Evolutionary conservation across 2,113 vertebrate species (phyloP), one percentile per base, ranked within the genome.

Genomic region (Brevimyrus niger): DNA sequence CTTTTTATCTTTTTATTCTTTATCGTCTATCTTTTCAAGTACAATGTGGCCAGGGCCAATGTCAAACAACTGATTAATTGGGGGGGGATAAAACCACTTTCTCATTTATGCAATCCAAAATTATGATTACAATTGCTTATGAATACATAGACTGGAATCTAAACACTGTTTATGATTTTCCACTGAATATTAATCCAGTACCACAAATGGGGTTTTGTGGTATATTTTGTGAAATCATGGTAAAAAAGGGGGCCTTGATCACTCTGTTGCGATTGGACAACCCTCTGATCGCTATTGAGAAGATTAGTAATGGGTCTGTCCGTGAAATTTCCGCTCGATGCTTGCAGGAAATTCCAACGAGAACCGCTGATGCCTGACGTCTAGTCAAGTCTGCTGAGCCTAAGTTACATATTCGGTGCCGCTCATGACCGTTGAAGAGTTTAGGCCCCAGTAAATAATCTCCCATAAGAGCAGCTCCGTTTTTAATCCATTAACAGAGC

Each of bases 351-450:
- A 80, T 10, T 44, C 3, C 91, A 90, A 91, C 91, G 89, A 44
- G 48, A 89, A 58, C 17, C 58, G 91, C 93, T 31, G 91, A 94
- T 91, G 92, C 91, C 92, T 90, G 69, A 85, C 87, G 90, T 58
- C 91, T 91, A 87, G 92, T 91, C 91, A 89, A 91, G 92, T 65
- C 89, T 84, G 38, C 90, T 89, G 13, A 92, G n/a, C 91, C 90
- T 9, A 91, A 91, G 86, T 31, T 80, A 91, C 90, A 91, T 11
- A 27, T 73, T 73, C 42, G 80, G 69, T 38, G 61, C 46, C 17
- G 87, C 11, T 53, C 86, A 87, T 46, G 83, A n/a, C 9, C 46
- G 8, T 23, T 11, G 10, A 9, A n/a, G 9, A 46, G 38, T 83
- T 2, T 83, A 10, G 84, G n/a, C n/a, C 11, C 73, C 73, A 42